Evolutionary conservation across 1,140 invertebrate genomes (phyloP), one percentile per base, ranked within the genome.

Genomic region (Drosophila ambigua): DNA sequence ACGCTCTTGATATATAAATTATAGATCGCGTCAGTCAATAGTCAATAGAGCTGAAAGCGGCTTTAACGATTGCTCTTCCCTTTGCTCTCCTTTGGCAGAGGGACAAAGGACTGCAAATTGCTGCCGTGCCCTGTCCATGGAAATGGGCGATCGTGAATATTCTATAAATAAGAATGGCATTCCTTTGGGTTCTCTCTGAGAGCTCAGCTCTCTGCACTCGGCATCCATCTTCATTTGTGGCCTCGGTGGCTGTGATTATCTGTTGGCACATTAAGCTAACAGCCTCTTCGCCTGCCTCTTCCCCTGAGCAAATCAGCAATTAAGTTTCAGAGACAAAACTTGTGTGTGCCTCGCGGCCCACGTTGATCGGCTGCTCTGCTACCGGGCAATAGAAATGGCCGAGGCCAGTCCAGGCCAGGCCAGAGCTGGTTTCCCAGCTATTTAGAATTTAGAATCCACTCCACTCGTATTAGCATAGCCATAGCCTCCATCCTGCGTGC

Each of bases 1-100:
- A 60, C 4, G 49, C 16, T 55, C 72, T 68, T 85, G 80, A 84
- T 87, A 72, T 81, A 84, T 84, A 84, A 84, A 87, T 84, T 84
- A 87, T 81, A 87, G 82, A 87, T 81, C 82, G 72, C 76, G 80
- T 84, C 81, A 81, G 77, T 84, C 81, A 84, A 81, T 68, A 77
- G 73, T 87, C 81, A 84, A 84, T 81, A 80, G 73, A 61, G 54
- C 71, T 73, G 60, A 72, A 39, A 31, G 62, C 72, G 51, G 11
- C 55, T 66, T 77, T 77, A 84, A 81, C 73, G 82, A 81, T 57
- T 15, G 68, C 57, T 63, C 64, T 57, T 66, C 69, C 67, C 77
- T 2, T 53, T 58, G 24, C 66, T 20, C 20, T 20, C 9, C 4
- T 31, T 8, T 31, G 31, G 8, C 53, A 45, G 41, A 24, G 9